Evolutionary conservation across 2,888 invertebrate genomes (phyloP), one percentile per base, ranked within the genome.

Genomic region (Liodrosophila aerea): DNA sequence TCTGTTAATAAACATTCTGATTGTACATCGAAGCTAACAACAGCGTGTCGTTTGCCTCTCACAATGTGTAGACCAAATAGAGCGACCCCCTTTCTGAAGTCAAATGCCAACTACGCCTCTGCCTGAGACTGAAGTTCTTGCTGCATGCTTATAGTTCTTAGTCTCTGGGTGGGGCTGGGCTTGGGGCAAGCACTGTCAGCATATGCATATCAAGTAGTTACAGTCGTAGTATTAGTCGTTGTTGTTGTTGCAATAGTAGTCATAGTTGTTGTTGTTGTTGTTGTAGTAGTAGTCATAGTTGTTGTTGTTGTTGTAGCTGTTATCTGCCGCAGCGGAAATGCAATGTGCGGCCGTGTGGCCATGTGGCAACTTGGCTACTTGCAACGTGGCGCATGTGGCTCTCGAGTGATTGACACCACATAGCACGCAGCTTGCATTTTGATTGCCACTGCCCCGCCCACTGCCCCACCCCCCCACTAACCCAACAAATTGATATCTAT

Each of bases 321-420:
- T 65, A 51, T 56, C 82, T 76, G 76, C 77, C 76, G 76, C 76
- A 77, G 78, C 85, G 76, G 76, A 77, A 77, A 82, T 84, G 77
- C 81, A 64, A 56, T 69, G 68, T n/a, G n/a, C n/a, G n/a, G n/a
- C n/a, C n/a, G n/a, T n/a, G n/a, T 56, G 68, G 73, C 61, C 47
- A 53, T 53, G 50, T 57, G 57, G 53, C 58, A 44, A 31, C 57
- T 71, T 30, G 70, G 68, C 37, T 13, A 36, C 36, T 60, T 54
- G 67, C 43, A 56, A 39, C 39, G 50, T 54, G 66, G 15, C 30
- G 51, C 30, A 36, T 52, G 46, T 40, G 12, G 40, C 51, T 40
- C 37, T 50, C 36, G 51, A 52, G 66, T 81, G 85, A 77, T 84
- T 77, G 77, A 77, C 77, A 75, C 72, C 78, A 72, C 77, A 11